Evolutionary conservation across 2,797 vertebrate genomes (phyloP), one percentile per base, ranked within the genome.

Genomic region (Sebastes paucispinis): DNA sequence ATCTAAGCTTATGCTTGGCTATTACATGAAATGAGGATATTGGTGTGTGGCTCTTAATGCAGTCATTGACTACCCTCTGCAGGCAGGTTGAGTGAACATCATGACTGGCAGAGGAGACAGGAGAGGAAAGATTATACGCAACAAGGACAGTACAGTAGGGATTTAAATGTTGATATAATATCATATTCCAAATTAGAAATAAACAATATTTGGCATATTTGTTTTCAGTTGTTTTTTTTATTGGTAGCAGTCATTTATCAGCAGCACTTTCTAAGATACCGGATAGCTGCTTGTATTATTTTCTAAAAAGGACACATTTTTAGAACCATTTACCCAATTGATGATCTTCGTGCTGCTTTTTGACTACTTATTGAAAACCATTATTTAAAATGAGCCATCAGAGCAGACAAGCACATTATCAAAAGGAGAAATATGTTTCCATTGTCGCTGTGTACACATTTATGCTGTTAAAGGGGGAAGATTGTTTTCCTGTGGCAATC

Each of bases 41-140:
- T 52, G 81, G 31, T 16, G 65, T 31, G 34, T 25, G 66, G 11
- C 58, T 87, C 73, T 74, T 78, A 70, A 69, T 77, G 75, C 88
- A 92, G 94, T 94, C 88, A 87, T 69, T 92, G 92, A 93, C 90
- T 94, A 93, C 94, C 94, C 93, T 95, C 94, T 95, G 89, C 91
- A 94, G 94, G 94, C 84, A 8, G 86, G 50, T 57, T 52, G 50
- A 12, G 66, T 50, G 86, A 91, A 93, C 77, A 71, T 74, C 88
- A 90, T 16, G 47, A 69, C 64, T 32, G 39, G 31, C 12, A 79
- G 65, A 70, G 22, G 43, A 50, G 83, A 73, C 59, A 36, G 25
- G 10, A 79, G n/a, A 75, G 52, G 54, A 64, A 54, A 16, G 13
- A 77, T 10, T 16, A 57, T 5, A 79, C 25, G 58, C 34, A 62